Conservation (phyloP, 2,888 invertebrate genomes). For the Pegoplata infirma region DNA sequence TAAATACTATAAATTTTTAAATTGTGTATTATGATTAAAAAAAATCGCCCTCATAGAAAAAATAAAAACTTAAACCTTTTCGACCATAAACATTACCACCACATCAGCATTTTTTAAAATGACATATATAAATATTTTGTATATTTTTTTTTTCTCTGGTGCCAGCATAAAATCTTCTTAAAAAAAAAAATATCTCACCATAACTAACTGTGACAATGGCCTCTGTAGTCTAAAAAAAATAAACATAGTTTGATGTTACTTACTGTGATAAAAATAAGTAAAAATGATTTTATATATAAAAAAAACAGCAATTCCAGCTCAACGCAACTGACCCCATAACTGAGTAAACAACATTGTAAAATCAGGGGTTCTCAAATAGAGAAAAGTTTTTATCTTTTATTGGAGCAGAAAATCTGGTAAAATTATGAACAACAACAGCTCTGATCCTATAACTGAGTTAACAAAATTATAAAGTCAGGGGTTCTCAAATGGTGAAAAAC, state of each 20-base stretch:
- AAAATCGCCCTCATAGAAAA: no score
- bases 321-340: slow-evolving; percentile 47
- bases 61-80: neutral
- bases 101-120: slow-evolving; percentile 16
- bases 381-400: no score
- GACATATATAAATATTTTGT: slow-evolving; percentile 1
- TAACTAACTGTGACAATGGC: slow-evolving; percentile 53
- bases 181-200: slow-evolving; percentile 34
- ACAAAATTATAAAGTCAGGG: no score
- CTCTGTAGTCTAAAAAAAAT: slow-evolving; percentile 19
- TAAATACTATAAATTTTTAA: no score
- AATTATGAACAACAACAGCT: no score
- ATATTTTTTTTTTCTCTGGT: neutral
- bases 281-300: neutral
- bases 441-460: no score
- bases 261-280: slow-evolving; percentile 22
- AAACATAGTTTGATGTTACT: slow-evolving; percentile 26
- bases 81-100: slow-evolving; percentile 23
- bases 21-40: no score
- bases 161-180: slow-evolving; percentile 5
- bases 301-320: neutral
- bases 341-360: slow-evolving; percentile 26
- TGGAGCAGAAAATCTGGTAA: no score
- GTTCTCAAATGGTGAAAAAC: no score
- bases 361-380: no score